Evolutionary conservation across 1,140 invertebrate genomes (phyloP).

Genomic region (Manduca sexta): DNA sequence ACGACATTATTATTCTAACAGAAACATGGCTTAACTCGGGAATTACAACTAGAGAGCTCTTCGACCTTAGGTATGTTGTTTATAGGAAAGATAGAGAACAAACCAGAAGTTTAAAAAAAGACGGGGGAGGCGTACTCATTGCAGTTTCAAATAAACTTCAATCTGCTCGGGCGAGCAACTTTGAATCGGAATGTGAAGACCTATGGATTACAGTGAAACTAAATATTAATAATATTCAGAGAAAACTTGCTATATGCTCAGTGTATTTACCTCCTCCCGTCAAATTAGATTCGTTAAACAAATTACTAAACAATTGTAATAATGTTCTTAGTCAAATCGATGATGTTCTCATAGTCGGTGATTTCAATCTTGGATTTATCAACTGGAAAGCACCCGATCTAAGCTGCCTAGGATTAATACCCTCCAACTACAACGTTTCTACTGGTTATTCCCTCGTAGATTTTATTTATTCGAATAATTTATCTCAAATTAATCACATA

Average conservation of each 20-base stretch:
- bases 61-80: constrained; percentile 12
- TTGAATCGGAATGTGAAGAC: constrained; percentile 16
- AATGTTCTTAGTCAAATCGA: neutral
- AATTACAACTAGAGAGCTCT: constrained; percentile 11
- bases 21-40: constrained; percentile 16
- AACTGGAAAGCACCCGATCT: neutral
- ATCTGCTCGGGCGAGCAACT: neutral
- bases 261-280: constrained; percentile 14
- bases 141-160: constrained; percentile 9
- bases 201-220: constrained; percentile 11
- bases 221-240: neutral
- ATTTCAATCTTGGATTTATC: constrained; percentile 8
- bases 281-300: neutral
- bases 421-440: neutral
- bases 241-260: constrained; percentile 9
- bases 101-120: neutral
- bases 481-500: neutral
- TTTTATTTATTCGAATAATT: neutral
- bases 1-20: constrained; percentile 13
- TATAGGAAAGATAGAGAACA: constrained; percentile 11
- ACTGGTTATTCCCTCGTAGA: neutral
- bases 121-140: constrained; percentile 11
- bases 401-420: neutral
- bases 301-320: constrained; percentile 6
- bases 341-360: neutral